Base-by-base conservation (phyloP, 1,140 invertebrate species). In the Drosophila asahinai region DNA sequence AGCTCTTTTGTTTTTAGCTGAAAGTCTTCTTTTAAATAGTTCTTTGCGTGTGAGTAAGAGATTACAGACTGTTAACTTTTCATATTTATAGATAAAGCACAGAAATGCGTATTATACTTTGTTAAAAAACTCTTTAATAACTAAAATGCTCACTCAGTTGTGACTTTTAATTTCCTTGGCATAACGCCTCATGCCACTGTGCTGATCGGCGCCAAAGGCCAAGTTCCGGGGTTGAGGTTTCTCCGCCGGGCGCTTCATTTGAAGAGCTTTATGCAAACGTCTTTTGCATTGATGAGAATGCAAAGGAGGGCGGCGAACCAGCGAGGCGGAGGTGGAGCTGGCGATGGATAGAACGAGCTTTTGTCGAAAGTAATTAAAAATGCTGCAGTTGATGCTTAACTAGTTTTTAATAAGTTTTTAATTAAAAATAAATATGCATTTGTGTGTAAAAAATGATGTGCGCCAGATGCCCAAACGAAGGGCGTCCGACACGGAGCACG, bases 401-500 rank as follows among this genome's bases (percentile, higher is more conserved):
- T 90, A 90, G 86, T 90, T 90, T 90, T 90, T 90, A 90, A 90
- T 86, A 90, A 90, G 86, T 90, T 90, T 90, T 91, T 90, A 90
- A 90, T 90, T 90, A 90, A 90, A 90, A 90, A 90, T 90, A 90
- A 90, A 90, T 90, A 90, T 90, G 86, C 86, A 91, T 90, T 90
- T 90, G 82, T 75, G 86, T 82, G 86, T 86, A 75, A 90, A 89
- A 87, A 66, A 87, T 83, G 72, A 83, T 89, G 84, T 68, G 70
- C 78, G 73, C 64, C 47, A 47, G 67, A 61, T 52, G 43, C 82
- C 51, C 68, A 62, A 58, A 59, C 78, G 55, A 52, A 81, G 55
- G 47, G 60, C 66, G 57, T 75, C 74, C 64, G 64, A 48, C 57
- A 43, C 64, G 59, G 42, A 48, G 68, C 82, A 81, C 80, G 80